A percentile compares a stretch with the other conserved stretches of the same genome.
Conservation (phyloP, 92 coral and sea anemone species). For the Metridium senile region DNA sequence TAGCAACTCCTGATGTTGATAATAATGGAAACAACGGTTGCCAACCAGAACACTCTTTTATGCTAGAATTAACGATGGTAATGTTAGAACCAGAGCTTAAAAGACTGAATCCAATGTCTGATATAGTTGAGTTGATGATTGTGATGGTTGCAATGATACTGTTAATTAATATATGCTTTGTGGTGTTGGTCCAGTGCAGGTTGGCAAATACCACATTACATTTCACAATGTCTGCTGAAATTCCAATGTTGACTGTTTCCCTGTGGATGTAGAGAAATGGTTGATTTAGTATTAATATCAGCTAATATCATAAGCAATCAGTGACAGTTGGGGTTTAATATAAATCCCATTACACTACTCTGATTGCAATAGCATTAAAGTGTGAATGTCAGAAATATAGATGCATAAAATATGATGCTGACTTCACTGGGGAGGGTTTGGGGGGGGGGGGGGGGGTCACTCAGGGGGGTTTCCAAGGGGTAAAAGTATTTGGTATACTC, state of each 20-base stretch:
- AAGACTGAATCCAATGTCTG: constrained; percentile 32
- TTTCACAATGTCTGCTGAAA: constrained; percentile 35
- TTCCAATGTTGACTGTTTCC: constrained; percentile 27
- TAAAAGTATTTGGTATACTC: no score
- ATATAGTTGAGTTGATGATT: constrained; percentile 24
- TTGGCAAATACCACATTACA: constrained; percentile 37
- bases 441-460: no score
- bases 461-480: no score
- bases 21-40: constrained; percentile 32
- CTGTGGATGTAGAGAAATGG: not conserved
- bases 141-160: constrained; percentile 28
- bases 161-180: constrained; percentile 27
- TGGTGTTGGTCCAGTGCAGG: constrained; percentile 37
- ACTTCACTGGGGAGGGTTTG: no score
- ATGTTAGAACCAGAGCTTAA: constrained; percentile 44
- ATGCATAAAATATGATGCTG: no score
- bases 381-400: no score
- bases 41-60: constrained; percentile 38
- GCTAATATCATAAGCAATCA: not conserved
- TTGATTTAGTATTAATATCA: not conserved
- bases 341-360: no score
- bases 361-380: no score
- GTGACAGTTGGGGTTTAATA: no score
- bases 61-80: not conserved
- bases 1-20: constrained; percentile 35